Percentiles rank a stretch among this genome's conserved stretches.
phyloP scores from a whole-genome alignment of 2,113 vertebrate genomes.

The Austrofundulus limnaeus region DNA sequence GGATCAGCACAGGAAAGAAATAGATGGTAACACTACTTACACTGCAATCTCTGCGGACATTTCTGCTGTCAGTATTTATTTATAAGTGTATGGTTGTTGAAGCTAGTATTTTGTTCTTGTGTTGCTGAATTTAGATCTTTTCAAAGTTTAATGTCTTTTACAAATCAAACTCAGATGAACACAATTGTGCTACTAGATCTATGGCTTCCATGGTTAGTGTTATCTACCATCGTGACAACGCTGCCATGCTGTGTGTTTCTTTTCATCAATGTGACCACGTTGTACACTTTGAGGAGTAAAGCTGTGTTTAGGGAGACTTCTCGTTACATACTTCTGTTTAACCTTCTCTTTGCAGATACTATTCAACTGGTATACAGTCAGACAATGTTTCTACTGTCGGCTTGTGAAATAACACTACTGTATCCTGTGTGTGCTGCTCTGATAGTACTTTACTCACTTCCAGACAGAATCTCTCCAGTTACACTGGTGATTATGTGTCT shows the following conservation, averaged over 20 bases:
- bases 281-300: constrained; percentile 20
- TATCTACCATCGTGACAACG: neutral
- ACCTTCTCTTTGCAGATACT: constrained; percentile 14
- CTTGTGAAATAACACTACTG: neutral
- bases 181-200: neutral
- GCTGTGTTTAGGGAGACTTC: constrained; percentile 3
- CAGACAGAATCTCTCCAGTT: neutral
- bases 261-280: constrained; percentile 2
- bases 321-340: constrained; percentile 2
- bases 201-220: neutral
- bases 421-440: neutral
- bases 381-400: neutral
- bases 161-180: neutral
- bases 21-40: too few species aligned
- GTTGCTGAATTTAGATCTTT: neutral
- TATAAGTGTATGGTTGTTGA: too few species aligned
- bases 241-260: constrained; percentile 10
- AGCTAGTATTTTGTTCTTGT: too few species aligned
- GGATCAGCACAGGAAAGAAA: too few species aligned
- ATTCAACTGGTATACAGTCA: constrained; percentile 8
- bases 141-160: neutral
- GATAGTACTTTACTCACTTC: neutral
- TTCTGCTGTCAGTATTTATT: too few species aligned
- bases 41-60: too few species aligned
- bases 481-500: constrained; percentile 14